Percentiles rank a stretch among this genome's conserved stretches.
Conservation (phyloP, 1,140 invertebrate species). For the Pseudomyrmex concolor region DNA sequence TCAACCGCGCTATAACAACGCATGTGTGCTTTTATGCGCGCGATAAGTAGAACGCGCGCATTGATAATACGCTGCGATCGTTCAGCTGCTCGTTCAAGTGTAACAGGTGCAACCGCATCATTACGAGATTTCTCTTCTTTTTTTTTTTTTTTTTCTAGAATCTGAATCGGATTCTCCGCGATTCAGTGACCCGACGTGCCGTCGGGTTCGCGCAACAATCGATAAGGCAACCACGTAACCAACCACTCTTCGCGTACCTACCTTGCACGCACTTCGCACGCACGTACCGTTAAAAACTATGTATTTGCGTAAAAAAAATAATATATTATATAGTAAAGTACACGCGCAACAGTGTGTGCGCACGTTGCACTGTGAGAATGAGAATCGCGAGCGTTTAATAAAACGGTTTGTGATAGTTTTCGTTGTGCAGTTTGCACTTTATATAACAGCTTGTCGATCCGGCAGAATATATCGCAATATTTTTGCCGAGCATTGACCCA, state of each 20-base stretch:
- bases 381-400: not conserved
- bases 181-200: not conserved
- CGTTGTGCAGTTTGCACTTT: not conserved
- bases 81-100: constrained; percentile 55
- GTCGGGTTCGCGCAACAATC: constrained; percentile 63
- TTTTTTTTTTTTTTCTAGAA: not conserved
- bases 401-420: not conserved
- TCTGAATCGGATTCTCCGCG: not conserved
- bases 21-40: constrained; percentile 14
- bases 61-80: constrained; percentile 44
- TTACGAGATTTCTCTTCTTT: constrained; percentile 58
- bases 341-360: not conserved
- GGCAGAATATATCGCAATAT: constrained; percentile 23
- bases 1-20: not conserved
- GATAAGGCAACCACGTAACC: constrained; percentile 70
- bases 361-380: too few species aligned
- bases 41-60: constrained; percentile 58
- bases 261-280: constrained; percentile 40
- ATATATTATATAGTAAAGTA: not conserved
- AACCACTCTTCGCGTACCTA: constrained; percentile 2
- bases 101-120: constrained; percentile 69
- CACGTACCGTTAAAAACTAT: constrained; percentile 66
- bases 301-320: not conserved
- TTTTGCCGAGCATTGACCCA: constrained; percentile 54
- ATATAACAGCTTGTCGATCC: constrained; percentile 23